Evolutionary conservation across 2,113 vertebrate genomes (phyloP).

Genomic region (Myocastor coypus): DNA sequence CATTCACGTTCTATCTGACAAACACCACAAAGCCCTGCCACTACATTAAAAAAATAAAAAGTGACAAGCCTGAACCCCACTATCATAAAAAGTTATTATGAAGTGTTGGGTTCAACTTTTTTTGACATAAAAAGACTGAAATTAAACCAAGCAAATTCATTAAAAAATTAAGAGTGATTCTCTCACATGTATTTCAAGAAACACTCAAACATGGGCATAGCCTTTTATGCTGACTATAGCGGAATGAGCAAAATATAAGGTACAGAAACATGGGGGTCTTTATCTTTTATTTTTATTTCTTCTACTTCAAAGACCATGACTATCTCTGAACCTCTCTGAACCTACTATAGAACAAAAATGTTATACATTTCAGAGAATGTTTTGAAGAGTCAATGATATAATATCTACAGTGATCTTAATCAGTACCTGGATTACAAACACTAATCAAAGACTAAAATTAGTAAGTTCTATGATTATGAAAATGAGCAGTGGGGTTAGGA

Average conservation of each 20-base stretch:
- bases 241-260: background rate
- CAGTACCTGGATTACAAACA: background rate
- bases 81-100: background rate
- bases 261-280: background rate
- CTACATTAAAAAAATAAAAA: background rate
- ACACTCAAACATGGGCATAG: background rate
- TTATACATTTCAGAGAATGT: background rate
- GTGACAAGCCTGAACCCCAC: background rate
- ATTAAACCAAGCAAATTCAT: background rate
- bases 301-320: background rate
- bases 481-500: background rate
- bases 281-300: background rate
- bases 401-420: background rate
- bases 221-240: background rate
- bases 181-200: background rate
- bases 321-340: background rate
- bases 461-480: background rate
- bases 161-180: background rate
- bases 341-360: background rate
- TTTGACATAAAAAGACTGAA: constrained; percentile 18
- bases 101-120: background rate
- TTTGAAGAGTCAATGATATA: background rate
- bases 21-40: background rate
- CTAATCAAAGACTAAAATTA: background rate
- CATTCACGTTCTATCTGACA: background rate